phyloP scores from a whole-genome alignment of 2,797 vertebrate species.

The Xenops minutus region DNA sequence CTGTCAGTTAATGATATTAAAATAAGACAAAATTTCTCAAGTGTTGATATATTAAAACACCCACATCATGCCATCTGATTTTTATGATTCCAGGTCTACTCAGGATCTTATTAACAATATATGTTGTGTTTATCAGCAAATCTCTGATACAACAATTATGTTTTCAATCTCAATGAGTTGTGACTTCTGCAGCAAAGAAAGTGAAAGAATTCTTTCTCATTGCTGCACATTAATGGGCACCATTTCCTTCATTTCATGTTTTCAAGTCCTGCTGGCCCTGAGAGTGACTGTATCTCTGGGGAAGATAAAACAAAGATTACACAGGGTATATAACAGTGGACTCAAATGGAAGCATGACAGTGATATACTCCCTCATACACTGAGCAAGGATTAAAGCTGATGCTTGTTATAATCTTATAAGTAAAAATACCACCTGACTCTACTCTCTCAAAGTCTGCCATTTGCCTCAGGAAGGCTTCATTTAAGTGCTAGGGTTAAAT shows the following conservation, averaged over 20 bases:
- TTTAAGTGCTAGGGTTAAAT: background rate
- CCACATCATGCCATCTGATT: background rate
- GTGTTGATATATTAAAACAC: conserved; percentile 30
- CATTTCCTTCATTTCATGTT: conserved; percentile 16
- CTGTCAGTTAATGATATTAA: background rate
- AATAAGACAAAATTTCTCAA: background rate
- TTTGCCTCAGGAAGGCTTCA: background rate
- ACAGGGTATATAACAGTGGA: background rate
- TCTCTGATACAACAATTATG: background rate
- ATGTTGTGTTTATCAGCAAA: background rate
- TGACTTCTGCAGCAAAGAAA: conserved; percentile 7
- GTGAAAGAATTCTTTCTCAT: conserved; percentile 1
- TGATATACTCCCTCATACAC: background rate
- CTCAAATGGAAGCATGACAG: background rate
- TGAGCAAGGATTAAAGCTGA: background rate
- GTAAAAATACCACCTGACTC: background rate
- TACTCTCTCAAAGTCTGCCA: background rate
- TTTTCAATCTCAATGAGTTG: background rate
- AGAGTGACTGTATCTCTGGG: background rate
- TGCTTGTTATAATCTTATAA: background rate
- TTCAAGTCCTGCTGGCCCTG: conserved; percentile 6
- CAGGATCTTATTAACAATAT: background rate
- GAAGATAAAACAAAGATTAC: conserved; percentile 21
- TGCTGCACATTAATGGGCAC: conserved; percentile 3
- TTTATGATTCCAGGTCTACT: conserved; percentile 1